Percentiles rank a stretch among this genome's conserved stretches.
These are phyloP conservation scores for Lycodopsis pacificus DNA, from an alignment of 2,797 vertebrate species.

Conservation along the genomic window DNA sequence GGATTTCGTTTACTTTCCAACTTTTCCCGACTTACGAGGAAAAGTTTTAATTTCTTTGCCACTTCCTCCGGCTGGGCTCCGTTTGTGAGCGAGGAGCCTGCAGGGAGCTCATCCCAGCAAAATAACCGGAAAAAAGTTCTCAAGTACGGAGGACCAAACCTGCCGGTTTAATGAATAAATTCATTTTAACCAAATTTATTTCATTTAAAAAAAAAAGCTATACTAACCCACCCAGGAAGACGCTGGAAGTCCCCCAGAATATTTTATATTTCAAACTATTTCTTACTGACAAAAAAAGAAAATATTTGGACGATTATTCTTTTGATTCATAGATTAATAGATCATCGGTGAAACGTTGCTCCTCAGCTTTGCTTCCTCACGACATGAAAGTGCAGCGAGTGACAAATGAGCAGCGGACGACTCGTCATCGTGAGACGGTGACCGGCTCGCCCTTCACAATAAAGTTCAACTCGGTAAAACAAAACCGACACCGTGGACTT, in stretches of 20 bases:
- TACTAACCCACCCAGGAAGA: not conserved
- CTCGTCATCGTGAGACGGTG: no score
- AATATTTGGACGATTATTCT: not conserved
- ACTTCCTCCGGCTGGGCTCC: not conserved
- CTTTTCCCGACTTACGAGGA: not conserved
- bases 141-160: not conserved
- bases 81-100: not conserved
- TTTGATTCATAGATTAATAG: not conserved
- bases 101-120: not conserved
- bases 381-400: no score
- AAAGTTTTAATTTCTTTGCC: conserved; percentile 7
- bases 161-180: not conserved
- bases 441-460: no score
- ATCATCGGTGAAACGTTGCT: not conserved
- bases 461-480: no score
- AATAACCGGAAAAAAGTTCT: not conserved
- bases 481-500: not conserved
- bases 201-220: not conserved
- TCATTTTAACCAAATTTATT: not conserved
- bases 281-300: no score
- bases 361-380: not conserved
- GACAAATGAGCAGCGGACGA: no score
- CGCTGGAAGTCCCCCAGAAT: no score
- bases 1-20: not conserved
- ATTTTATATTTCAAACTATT: not conserved